Evolutionary conservation across 2,888 invertebrate species (phyloP).

Genomic region (Drosophila formosana): DNA sequence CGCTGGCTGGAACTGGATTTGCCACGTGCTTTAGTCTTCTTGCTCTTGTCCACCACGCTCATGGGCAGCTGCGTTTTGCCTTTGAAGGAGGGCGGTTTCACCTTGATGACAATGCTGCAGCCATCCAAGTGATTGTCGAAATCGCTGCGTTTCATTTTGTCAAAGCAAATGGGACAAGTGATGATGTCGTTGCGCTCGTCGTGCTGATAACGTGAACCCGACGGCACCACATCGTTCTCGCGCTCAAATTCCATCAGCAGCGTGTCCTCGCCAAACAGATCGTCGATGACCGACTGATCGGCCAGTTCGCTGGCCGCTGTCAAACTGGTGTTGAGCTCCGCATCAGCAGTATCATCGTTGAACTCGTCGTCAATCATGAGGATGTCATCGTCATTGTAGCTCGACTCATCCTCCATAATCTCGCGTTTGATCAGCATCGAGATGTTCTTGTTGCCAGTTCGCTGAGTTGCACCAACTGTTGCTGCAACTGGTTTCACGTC

Average conservation of each 20-base stretch:
- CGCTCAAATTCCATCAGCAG: constrained; percentile 81
- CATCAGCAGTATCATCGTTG: constrained; percentile 60
- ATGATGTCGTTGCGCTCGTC: constrained; percentile 82
- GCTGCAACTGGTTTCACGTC: not conserved
- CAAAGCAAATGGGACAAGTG: constrained; percentile 83
- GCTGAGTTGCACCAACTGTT: constrained; percentile 7
- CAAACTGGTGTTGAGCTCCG: constrained; percentile 7
- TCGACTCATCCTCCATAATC: constrained; percentile 77
- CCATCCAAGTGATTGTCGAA: constrained; percentile 83
- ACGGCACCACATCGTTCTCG: constrained; percentile 78
- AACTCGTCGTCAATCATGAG: constrained; percentile 81
- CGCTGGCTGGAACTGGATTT: not conserved
- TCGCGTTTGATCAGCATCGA: constrained; percentile 82
- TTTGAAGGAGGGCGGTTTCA: constrained; percentile 59
- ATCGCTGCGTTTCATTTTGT: constrained; percentile 78
- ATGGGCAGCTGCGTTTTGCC: not conserved
- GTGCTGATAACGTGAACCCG: constrained; percentile 61
- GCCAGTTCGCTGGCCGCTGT: constrained; percentile 71
- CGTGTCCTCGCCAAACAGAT: constrained; percentile 82
- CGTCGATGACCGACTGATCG: constrained; percentile 82
- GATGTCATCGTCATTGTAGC: constrained; percentile 75
- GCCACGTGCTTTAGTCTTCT: not conserved
- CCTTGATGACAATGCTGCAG: constrained; percentile 79
- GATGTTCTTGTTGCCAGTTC: constrained; percentile 65
- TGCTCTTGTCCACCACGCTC: not conserved